phyloP scores from a whole-genome alignment of 2,888 invertebrate genomes.

The Eueremaeus valkanovi region DNA sequence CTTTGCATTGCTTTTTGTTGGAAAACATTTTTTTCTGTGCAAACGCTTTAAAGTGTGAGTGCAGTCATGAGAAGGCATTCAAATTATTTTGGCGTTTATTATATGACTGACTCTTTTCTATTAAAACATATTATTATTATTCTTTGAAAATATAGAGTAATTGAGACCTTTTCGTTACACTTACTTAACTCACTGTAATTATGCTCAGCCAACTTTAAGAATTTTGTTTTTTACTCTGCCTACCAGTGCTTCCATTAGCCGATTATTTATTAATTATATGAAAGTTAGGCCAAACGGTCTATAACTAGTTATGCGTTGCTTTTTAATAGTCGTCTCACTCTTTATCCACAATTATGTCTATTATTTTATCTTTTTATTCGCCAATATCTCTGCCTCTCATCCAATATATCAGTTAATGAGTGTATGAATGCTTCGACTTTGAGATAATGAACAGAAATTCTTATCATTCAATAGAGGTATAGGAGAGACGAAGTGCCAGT shows the following conservation, averaged over 20 bases:
- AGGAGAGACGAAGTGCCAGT: background rate
- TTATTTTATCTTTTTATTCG: background rate
- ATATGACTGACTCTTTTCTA: background rate
- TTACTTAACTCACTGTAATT: background rate
- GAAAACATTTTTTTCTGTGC: background rate
- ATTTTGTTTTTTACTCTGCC: background rate
- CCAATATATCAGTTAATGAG: conserved; percentile 8
- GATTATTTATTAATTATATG: background rate
- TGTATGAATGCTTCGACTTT: conserved; percentile 24
- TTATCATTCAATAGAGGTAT: conserved; percentile 14
- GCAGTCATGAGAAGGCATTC: background rate
- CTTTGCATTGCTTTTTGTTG: too few relatives aligned
- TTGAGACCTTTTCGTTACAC: background rate
- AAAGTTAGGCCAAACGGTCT: background rate
- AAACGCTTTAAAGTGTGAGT: conserved; percentile 4
- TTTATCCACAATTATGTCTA: background rate
- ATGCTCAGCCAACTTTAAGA: background rate
- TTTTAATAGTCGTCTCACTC: background rate
- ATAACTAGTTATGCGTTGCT: background rate
- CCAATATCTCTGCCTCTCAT: background rate
- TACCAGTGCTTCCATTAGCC: background rate
- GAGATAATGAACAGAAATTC: conserved; percentile 30
- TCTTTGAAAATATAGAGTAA: background rate
- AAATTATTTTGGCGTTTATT: background rate
- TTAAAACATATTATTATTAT: background rate